A percentile compares a stretch with the other conserved stretches of the same genome.
phyloP scores from a whole-genome alignment of 2,113 vertebrate genomes.

The Origma solitaria region DNA sequence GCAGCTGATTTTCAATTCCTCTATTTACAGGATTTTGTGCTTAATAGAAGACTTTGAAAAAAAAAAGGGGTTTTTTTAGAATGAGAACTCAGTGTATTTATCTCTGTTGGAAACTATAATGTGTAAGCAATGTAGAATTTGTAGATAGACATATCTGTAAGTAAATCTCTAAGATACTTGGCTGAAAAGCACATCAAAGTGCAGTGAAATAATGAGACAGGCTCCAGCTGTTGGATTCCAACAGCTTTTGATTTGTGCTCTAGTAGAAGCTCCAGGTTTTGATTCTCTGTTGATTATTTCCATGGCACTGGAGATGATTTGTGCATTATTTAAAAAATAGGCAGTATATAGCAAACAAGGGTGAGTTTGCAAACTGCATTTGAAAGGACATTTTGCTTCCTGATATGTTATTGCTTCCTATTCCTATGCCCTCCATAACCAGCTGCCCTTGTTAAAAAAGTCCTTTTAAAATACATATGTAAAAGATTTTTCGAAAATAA shows the following conservation, averaged over 20 bases:
- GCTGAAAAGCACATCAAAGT: conserved; percentile 81
- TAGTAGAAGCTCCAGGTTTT: conserved; percentile 76
- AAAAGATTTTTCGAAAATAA: neutral
- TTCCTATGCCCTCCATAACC: neutral
- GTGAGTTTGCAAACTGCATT: conserved; percentile 70
- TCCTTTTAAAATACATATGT: neutral
- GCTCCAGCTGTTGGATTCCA: conserved; percentile 79
- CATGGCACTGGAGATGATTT: conserved; percentile 74
- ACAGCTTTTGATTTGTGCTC: conserved; percentile 80
- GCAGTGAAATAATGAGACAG: conserved; percentile 76
- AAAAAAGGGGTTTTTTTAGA: neutral
- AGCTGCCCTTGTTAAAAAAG: neutral
- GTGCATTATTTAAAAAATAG: conserved; percentile 72
- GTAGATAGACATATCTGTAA: conserved; percentile 73
- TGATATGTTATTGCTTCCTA: neutral
- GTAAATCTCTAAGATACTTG: conserved; percentile 77
- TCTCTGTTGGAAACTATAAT: conserved; percentile 74
- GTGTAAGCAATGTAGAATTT: conserved; percentile 76
- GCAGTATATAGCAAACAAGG: conserved; percentile 59
- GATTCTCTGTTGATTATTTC: conserved; percentile 81
- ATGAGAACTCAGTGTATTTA: conserved; percentile 75
- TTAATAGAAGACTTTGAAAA: conserved; percentile 54
- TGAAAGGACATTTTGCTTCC: conserved; percentile 59
- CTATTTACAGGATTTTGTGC: conserved; percentile 66
- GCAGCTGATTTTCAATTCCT: conserved; percentile 73